Percentiles rank a stretch among this genome's conserved stretches.
These are phyloP conservation scores for Eulithis prunata DNA, from an alignment of 2,888 invertebrate species.

Conservation along the genomic window DNA sequence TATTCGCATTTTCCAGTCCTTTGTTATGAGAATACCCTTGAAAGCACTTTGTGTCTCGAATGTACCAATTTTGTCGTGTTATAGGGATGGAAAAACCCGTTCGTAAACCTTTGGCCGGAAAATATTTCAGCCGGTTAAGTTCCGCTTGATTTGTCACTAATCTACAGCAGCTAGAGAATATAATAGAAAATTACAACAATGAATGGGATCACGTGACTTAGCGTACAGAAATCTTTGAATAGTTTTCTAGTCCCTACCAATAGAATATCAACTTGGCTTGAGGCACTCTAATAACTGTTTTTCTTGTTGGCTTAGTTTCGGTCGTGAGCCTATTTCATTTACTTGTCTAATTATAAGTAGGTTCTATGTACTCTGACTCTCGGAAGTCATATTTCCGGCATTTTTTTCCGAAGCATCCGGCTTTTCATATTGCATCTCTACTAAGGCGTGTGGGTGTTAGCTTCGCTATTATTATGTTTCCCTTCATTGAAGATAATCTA, in stretches of 20 bases:
- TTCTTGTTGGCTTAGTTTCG: too few relatives aligned
- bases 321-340: too few relatives aligned
- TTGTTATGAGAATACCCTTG: conserved; percentile 22
- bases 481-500: conserved; percentile 37
- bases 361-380: too few relatives aligned
- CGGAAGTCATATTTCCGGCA: not conserved
- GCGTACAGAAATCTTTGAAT: too few relatives aligned
- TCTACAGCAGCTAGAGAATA: not conserved
- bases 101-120: not conserved
- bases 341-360: too few relatives aligned
- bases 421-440: conserved; percentile 14
- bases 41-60: conserved; percentile 26
- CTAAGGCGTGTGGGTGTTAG: conserved; percentile 29
- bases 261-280: too few relatives aligned
- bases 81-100: not conserved
- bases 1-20: conserved; percentile 16
- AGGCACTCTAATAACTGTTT: too few relatives aligned
- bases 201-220: too few relatives aligned
- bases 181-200: too few relatives aligned
- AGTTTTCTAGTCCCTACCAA: too few relatives aligned
- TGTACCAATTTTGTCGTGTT: conserved; percentile 18
- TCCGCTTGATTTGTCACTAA: not conserved
- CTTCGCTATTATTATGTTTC: conserved; percentile 35
- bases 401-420: conserved; percentile 1
- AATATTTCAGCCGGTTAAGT: not conserved